phyloP scores from a whole-genome alignment of 2,797 vertebrate species.

The Cephalopachus bancanus region DNA sequence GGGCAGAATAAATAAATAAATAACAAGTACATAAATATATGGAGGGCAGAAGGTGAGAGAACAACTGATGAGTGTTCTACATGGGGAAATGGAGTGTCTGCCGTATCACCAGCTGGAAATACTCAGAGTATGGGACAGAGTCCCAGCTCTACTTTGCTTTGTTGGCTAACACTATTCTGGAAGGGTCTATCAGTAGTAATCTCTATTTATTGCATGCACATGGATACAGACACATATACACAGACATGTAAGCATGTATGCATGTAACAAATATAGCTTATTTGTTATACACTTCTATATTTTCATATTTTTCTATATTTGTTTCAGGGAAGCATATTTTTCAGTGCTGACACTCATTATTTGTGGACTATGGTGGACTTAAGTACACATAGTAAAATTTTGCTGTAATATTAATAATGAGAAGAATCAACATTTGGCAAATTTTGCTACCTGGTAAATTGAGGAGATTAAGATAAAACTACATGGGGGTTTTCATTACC shows the following conservation, averaged over 20 bases:
- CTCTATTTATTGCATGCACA: neutral
- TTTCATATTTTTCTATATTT: too few relatives aligned
- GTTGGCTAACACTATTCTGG: neutral
- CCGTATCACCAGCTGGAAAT: slow-evolving; percentile 92
- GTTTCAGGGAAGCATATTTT: neutral
- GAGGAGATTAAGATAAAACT: neutral
- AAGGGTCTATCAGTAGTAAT: neutral
- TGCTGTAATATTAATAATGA: neutral
- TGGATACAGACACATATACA: accelerated
- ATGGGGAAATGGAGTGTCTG: slow-evolving; percentile 89
- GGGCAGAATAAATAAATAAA: slow-evolving; percentile 87
- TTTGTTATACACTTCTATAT: neutral
- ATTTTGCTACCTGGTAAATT: neutral
- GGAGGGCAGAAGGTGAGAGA: slow-evolving; percentile 65
- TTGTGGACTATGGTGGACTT: neutral
- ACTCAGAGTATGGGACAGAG: slow-evolving; percentile 90
- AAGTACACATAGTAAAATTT: neutral
- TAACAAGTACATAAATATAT: neutral
- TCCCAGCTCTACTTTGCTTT: slow-evolving; percentile 86
- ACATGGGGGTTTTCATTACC: slow-evolving; percentile 8
- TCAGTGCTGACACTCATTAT: neutral
- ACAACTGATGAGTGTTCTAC: slow-evolving; percentile 86
- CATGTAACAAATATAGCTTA: neutral
- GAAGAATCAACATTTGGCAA: neutral
- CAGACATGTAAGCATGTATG: neutral